Conservation (phyloP, 2,113 vertebrate species). For the Chaetorhynchus papuensis region DNA sequence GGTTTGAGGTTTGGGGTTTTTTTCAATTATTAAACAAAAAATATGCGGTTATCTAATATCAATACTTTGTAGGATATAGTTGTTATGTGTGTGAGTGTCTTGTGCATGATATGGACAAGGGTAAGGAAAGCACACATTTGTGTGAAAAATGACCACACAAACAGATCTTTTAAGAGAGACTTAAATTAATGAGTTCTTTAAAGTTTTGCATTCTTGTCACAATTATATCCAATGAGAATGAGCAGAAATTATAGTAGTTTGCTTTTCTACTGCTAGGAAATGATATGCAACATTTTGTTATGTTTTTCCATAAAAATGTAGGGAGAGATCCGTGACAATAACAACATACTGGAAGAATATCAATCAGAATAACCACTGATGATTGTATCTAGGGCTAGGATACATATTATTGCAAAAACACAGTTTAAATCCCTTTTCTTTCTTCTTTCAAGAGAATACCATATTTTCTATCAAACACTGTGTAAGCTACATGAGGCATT, state of each 20-base stretch:
- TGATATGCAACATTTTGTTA: not conserved
- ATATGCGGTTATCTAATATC: not conserved
- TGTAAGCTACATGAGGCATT: not conserved
- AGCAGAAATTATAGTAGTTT: not conserved
- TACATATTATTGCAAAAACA: not conserved
- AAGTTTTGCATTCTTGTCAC: not conserved
- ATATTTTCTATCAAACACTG: not conserved
- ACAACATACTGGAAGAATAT: not conserved
- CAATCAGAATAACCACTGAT: not conserved
- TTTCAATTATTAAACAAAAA: not conserved
- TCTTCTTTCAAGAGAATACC: not conserved
- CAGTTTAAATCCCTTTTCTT: not conserved
- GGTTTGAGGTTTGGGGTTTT: rapidly evolving
- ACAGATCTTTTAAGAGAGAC: not conserved
- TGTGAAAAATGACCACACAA: not conserved
- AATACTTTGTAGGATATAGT: not conserved
- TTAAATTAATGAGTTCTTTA: not conserved
- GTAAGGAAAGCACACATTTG: not conserved
- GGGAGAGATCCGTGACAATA: not conserved
- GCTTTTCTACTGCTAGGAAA: not conserved
- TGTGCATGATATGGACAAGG: not conserved
- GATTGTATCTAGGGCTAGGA: not conserved
- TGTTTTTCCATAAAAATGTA: not conserved
- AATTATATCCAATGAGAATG: not conserved
- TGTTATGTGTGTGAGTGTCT: not conserved